Percentiles rank a stretch among this genome's conserved stretches.
These are phyloP conservation scores for Lycaena phlaeas DNA, from an alignment of 2,888 invertebrate genomes.

Conservation along the genomic window DNA sequence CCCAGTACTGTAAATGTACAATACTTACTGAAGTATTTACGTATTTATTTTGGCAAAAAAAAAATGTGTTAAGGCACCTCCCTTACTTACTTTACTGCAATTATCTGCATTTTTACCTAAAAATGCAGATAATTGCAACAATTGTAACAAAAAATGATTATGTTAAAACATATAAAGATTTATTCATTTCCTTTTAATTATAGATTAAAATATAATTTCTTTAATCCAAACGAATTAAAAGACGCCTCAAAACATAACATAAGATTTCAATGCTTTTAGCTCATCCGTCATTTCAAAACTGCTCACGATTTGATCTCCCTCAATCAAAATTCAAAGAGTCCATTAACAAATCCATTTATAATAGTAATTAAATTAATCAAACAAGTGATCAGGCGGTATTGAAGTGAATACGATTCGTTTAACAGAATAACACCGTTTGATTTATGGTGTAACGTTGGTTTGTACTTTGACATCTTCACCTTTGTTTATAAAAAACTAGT, in stretches of 20 bases:
- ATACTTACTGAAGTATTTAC: too few species aligned
- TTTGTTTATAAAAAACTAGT: background rate
- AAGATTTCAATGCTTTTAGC: background rate
- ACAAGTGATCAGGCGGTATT: slow-evolving; percentile 33
- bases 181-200: background rate
- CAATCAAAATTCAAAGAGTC: slow-evolving; percentile 15
- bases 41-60: too few species aligned
- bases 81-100: too few species aligned
- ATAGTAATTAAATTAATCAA: slow-evolving; percentile 27
- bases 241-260: background rate
- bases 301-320: background rate
- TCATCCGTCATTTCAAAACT: background rate
- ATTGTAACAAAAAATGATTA: too few species aligned
- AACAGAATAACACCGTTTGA: slow-evolving; percentile 3
- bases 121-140: too few species aligned
- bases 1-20: too few species aligned
- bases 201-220: too few species aligned
- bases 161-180: too few species aligned
- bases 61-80: too few species aligned
- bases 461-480: background rate
- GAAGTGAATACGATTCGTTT: slow-evolving; percentile 22
- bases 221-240: slow-evolving; percentile 5
- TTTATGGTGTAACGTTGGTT: background rate
- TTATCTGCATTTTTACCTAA: too few species aligned
- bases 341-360: slow-evolving; percentile 20